A percentile compares a stretch with the other conserved stretches of the same genome.
Evolutionary conservation across 1,140 invertebrate species (phyloP).

Genomic region (Leucophenga varia): DNA sequence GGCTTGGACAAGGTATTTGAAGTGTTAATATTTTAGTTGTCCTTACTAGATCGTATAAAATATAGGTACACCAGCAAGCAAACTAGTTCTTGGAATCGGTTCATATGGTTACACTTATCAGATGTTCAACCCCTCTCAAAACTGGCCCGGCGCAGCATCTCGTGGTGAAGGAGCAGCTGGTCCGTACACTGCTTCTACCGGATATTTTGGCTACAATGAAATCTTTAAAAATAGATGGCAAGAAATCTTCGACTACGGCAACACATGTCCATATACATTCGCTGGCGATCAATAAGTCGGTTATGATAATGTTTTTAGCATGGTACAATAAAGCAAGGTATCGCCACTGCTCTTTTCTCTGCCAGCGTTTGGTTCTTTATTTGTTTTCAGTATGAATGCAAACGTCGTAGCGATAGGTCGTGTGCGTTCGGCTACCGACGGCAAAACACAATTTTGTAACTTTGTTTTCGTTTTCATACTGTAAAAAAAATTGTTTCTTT

Average conservation of each 20-base stretch:
- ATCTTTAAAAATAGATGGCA: conserved; percentile 54
- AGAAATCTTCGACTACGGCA: conserved; percentile 25
- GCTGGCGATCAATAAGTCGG: conserved; percentile 56
- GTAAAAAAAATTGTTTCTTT: no score
- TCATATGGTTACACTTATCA: conserved; percentile 69
- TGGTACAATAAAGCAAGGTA: no score
- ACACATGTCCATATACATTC: conserved; percentile 43
- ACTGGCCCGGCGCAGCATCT: conserved; percentile 61
- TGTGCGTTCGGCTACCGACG: no score
- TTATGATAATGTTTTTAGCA: conserved; percentile 53
- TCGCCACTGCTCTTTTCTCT: no score
- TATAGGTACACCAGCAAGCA: conserved; percentile 56
- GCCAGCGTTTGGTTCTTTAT: no score
- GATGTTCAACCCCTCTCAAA: conserved; percentile 57
- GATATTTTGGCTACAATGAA: conserved; percentile 78
- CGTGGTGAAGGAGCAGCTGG: conserved; percentile 64
- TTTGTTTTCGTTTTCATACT: no score
- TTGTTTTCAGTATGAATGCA: no score
- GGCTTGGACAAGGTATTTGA: conserved; percentile 55
- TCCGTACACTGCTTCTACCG: conserved; percentile 67
- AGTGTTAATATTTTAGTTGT: no score
- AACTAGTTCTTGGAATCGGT: conserved; percentile 69
- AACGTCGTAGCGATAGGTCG: no score
- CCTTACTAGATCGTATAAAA: background rate
- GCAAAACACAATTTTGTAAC: no score